Conservation (phyloP, 2,113 vertebrate species). For the Stigmatopora nigra region DNA sequence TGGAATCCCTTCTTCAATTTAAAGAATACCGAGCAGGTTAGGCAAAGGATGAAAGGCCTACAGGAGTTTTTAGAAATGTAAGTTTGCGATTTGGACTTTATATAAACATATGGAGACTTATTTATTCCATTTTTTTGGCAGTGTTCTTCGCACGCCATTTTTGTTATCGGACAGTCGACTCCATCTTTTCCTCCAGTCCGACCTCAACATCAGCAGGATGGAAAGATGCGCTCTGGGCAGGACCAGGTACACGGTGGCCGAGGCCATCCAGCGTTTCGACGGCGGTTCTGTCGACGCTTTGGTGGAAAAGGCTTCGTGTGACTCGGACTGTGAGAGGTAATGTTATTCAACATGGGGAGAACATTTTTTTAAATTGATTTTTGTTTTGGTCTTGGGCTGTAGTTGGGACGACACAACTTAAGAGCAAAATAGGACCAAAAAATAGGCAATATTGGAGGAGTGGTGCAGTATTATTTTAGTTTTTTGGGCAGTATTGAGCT, state of each 20-base stretch:
- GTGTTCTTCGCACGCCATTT: constrained; percentile 75
- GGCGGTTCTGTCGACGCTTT: constrained; percentile 62
- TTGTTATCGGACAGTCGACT: constrained; percentile 89
- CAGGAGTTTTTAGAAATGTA: constrained; percentile 86
- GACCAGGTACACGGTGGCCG: constrained; percentile 83
- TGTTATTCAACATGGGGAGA: not conserved
- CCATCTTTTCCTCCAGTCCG: constrained; percentile 92
- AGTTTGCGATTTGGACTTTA: constrained; percentile 47
- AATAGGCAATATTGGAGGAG: too few relatives aligned
- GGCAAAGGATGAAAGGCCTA: constrained; percentile 80
- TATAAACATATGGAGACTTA: not conserved
- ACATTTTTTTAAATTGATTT: not conserved
- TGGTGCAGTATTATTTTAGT: too few relatives aligned
- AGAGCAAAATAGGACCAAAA: too few relatives aligned
- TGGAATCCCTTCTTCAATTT: constrained; percentile 87
- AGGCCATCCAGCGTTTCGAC: constrained; percentile 81
- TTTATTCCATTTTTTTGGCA: constrained; percentile 37
- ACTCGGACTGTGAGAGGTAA: constrained; percentile 84
- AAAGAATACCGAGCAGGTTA: constrained; percentile 77
- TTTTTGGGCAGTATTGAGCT: too few relatives aligned
- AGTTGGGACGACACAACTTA: not conserved
- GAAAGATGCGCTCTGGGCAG: constrained; percentile 81
- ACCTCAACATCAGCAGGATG: constrained; percentile 78
- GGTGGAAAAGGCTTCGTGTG: constrained; percentile 65
- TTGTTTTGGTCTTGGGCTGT: not conserved